A percentile compares a stretch with the other conserved stretches of the same genome.
Evolutionary conservation across 2,888 invertebrate genomes (phyloP).

Genomic region (Nycteola revayana): DNA sequence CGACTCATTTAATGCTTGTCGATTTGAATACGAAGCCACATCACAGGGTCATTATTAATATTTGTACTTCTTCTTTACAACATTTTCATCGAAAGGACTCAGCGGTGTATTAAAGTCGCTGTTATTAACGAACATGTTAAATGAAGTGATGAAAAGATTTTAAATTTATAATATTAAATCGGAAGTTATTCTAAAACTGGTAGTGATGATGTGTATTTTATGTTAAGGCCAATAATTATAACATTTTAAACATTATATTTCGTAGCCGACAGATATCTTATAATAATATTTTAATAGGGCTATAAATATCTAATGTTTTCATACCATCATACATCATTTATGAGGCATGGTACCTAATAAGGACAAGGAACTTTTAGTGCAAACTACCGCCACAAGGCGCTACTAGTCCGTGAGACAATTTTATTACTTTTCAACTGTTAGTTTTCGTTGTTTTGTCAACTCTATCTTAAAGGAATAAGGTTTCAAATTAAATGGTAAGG

Average conservation of each 20-base stretch:
- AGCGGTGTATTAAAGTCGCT: constrained; percentile 6
- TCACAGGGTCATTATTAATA: constrained; percentile 35
- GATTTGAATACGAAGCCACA: constrained; percentile 47
- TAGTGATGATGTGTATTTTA: too few relatives aligned
- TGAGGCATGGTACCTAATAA: constrained; percentile 34
- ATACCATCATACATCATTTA: constrained; percentile 49
- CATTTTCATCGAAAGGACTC: constrained; percentile 8
- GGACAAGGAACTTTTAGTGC: constrained; percentile 46
- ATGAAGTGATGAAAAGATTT: too few relatives aligned
- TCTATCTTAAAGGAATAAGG: constrained; percentile 37
- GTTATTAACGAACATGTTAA: neutral
- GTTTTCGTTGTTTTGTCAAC: constrained; percentile 20
- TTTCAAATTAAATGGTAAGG: constrained; percentile 23
- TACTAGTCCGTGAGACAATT: constrained; percentile 59
- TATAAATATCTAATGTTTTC: constrained; percentile 44
- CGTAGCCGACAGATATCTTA: too few relatives aligned
- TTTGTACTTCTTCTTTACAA: constrained; percentile 24
- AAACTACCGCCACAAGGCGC: constrained; percentile 46
- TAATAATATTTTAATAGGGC: constrained; percentile 33
- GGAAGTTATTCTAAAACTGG: too few relatives aligned
- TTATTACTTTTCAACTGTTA: constrained; percentile 35
- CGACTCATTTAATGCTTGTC: constrained; percentile 77
- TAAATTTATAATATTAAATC: too few relatives aligned
- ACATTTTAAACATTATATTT: too few relatives aligned
- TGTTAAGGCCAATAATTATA: too few relatives aligned